phyloP scores from a whole-genome alignment of 1,140 invertebrate species.

The Acromyrmex echinatior region DNA sequence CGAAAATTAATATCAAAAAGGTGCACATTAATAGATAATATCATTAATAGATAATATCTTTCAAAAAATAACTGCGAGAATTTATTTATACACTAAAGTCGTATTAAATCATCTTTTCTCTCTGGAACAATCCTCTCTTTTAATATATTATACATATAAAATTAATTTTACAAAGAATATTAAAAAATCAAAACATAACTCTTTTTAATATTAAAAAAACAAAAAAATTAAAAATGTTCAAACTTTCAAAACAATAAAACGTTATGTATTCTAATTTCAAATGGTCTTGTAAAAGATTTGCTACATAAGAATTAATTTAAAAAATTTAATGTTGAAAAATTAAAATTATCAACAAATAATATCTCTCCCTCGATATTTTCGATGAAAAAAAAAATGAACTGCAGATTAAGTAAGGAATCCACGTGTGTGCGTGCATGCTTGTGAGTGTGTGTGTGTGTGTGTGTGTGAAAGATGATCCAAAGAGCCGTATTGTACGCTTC shows the following conservation, averaged over 20 bases:
- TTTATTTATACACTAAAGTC: no score
- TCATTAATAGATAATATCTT: no score
- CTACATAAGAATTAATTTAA: neutral
- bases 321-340: slow-evolving; percentile 11
- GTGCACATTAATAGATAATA: no score
- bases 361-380: neutral
- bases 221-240: neutral
- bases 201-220: neutral
- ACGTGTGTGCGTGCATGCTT: neutral
- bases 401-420: slow-evolving; percentile 15
- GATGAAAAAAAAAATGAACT: neutral
- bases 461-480: neutral
- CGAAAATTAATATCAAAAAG: no score
- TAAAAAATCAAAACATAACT: neutral
- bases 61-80: no score
- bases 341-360: neutral
- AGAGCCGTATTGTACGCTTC: neutral
- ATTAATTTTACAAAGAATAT: slow-evolving; percentile 16
- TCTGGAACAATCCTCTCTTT: neutral
- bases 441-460: no score
- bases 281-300: neutral
- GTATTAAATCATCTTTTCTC: neutral
- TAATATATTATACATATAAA: neutral
- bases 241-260: neutral
- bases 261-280: neutral